phyloP scores from a whole-genome alignment of 2,797 vertebrate species.

The Sarcophilus harrisii region DNA sequence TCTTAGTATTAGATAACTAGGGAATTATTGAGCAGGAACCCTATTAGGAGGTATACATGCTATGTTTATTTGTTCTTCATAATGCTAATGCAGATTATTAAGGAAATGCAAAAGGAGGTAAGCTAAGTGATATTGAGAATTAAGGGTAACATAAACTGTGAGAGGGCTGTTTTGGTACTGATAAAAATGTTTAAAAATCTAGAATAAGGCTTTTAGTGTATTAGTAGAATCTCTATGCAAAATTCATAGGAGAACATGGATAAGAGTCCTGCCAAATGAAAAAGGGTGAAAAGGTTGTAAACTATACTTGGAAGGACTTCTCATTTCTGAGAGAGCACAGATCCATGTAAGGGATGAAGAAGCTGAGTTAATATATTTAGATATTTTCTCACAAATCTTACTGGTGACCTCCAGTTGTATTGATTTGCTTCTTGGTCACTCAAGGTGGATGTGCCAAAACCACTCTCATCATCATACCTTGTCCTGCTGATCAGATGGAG shows the following conservation, averaged over 20 bases:
- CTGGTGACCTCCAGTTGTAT: neutral
- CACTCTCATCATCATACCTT: neutral
- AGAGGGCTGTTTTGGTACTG: neutral
- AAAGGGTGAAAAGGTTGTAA: neutral
- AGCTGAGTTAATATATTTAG: neutral
- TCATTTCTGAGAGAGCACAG: neutral
- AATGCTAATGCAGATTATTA: neutral
- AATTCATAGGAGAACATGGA: neutral
- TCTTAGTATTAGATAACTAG: neutral
- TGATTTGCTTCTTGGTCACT: neutral
- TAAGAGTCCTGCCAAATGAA: neutral
- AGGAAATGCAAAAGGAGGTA: neutral
- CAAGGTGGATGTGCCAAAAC: neutral
- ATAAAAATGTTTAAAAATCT: neutral
- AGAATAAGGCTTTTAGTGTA: neutral
- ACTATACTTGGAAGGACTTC: neutral
- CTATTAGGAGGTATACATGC: neutral
- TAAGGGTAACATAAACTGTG: neutral
- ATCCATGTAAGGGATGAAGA: neutral
- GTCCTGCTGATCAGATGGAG: neutral
- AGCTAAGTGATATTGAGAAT: neutral
- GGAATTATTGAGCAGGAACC: neutral
- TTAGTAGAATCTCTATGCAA: neutral
- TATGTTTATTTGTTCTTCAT: neutral
- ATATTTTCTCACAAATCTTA: neutral